Evolutionary conservation across 2,888 invertebrate species (phyloP).

Genomic region (Archips xylosteana): DNA sequence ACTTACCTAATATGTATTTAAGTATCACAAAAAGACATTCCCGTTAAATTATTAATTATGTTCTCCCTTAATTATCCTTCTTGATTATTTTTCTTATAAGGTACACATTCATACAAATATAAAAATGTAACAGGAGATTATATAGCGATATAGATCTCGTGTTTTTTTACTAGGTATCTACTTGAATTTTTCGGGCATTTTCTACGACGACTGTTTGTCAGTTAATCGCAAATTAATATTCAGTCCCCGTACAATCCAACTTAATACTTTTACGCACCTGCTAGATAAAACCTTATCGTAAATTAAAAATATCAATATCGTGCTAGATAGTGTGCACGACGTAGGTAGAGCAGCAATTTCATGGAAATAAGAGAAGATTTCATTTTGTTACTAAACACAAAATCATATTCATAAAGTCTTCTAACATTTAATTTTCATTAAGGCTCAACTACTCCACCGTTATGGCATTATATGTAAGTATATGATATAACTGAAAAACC

Average conservation of each 20-base stretch:
- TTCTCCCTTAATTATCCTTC: background rate
- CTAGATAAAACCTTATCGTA: slow-evolving; percentile 25
- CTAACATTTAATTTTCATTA: background rate
- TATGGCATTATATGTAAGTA: background rate
- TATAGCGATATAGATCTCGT: no score
- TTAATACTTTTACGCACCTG: slow-evolving; percentile 7
- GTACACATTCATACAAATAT: background rate
- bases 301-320: slow-evolving; percentile 33
- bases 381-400: background rate
- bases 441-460: background rate
- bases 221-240: background rate
- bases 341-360: slow-evolving; percentile 1
- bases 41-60: background rate
- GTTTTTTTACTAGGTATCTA: background rate
- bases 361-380: background rate
- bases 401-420: background rate
- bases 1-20: background rate
- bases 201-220: background rate
- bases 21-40: background rate
- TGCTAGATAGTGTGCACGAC: background rate
- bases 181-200: background rate
- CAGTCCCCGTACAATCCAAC: background rate
- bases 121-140: no score
- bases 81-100: background rate
- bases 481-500: slow-evolving; percentile 17